phyloP scores from a whole-genome alignment of 2,888 invertebrate genomes.

The Agrotis ipsilon region DNA sequence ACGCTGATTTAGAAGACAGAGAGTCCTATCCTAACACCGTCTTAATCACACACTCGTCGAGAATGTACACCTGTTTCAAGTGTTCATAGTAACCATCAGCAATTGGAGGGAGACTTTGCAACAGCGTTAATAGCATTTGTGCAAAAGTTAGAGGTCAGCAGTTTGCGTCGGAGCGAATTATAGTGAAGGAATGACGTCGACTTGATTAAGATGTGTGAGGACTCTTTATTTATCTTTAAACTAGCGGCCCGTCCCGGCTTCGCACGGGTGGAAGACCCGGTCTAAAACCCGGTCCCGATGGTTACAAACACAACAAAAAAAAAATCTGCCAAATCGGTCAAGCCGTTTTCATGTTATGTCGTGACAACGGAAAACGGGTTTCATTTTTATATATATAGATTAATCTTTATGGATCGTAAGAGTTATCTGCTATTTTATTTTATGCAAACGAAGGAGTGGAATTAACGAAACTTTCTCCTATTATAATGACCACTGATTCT shows the following conservation, averaged over 20 bases:
- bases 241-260: too few relatives aligned
- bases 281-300: too few relatives aligned
- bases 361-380: too few relatives aligned
- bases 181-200: background rate
- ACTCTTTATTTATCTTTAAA: background rate
- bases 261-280: too few relatives aligned
- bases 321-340: too few relatives aligned
- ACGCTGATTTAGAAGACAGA: too few relatives aligned
- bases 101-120: constrained; percentile 33
- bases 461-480: background rate
- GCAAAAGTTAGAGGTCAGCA: constrained; percentile 44
- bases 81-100: constrained; percentile 2
- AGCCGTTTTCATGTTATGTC: too few relatives aligned
- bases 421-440: background rate
- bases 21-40: background rate
- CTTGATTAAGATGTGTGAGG: constrained; percentile 1
- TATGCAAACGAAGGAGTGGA: background rate
- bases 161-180: constrained; percentile 16
- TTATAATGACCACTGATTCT: too few relatives aligned
- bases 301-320: too few relatives aligned
- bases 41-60: background rate
- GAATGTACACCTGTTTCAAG: constrained; percentile 45
- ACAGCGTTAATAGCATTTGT: constrained; percentile 36
- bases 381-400: too few relatives aligned
- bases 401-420: background rate